A percentile compares a stretch with the other conserved stretches of the same genome.
Conservation (phyloP, 64 coral and sea anemone species). For the Dendronephthya gigantea region DNA sequence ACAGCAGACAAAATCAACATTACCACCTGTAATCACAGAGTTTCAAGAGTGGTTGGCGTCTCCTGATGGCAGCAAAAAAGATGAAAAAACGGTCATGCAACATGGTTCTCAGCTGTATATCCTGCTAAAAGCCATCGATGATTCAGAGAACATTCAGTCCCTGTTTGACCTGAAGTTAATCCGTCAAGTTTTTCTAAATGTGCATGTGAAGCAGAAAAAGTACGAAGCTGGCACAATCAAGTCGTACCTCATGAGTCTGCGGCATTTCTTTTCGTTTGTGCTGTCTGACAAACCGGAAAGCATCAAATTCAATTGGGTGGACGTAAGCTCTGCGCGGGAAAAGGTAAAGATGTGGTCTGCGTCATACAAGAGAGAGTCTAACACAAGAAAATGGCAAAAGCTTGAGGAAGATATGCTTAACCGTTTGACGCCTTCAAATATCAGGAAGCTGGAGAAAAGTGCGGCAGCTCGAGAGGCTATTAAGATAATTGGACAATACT, state of each 20-base stretch:
- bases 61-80: constrained; percentile 45
- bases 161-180: constrained; percentile 22
- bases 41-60: constrained; percentile 46
- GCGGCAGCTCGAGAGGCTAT: constrained; percentile 29
- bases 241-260: too few relatives aligned
- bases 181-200: constrained; percentile 22
- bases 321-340: too few relatives aligned
- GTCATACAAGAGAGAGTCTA: constrained; percentile 41
- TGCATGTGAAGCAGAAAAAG: not conserved
- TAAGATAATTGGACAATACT: constrained; percentile 29
- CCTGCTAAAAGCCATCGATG: constrained; percentile 30
- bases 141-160: not conserved
- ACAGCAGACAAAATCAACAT: not conserved
- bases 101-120: constrained; percentile 38
- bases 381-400: constrained; percentile 50
- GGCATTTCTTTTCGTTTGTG: too few relatives aligned
- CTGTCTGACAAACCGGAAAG: not conserved
- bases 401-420: constrained; percentile 34
- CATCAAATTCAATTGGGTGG: too few relatives aligned
- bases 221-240: constrained; percentile 42
- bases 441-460: constrained; percentile 44
- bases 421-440: constrained; percentile 21
- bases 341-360: constrained; percentile 17
- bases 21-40: not conserved
- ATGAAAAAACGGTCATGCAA: constrained; percentile 42